A percentile compares a stretch with the other conserved stretches of the same genome.
Conservation (phyloP, 2,888 invertebrate species). For the Drosophila vallismaia region DNA sequence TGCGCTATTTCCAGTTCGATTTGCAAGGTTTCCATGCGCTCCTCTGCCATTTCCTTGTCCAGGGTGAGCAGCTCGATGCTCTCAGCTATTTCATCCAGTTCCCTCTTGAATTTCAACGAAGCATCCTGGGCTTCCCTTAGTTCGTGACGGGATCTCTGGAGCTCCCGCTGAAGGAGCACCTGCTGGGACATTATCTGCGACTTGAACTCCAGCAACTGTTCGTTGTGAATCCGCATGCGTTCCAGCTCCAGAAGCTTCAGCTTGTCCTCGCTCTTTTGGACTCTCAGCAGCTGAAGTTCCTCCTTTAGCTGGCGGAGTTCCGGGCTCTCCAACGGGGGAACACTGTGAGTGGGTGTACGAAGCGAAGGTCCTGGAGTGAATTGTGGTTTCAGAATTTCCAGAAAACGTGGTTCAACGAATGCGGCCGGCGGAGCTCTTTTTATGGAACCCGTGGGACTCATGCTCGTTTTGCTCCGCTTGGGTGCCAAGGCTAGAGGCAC, state of each 20-base stretch:
- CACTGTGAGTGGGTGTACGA: slow-evolving; percentile 85
- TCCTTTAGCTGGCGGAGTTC: slow-evolving; percentile 85
- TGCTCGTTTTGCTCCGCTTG: slow-evolving; percentile 80
- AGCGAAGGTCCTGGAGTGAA: slow-evolving; percentile 93
- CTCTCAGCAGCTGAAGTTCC: slow-evolving; percentile 94
- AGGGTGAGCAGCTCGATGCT: slow-evolving; percentile 98
- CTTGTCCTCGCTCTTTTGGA: slow-evolving; percentile 94
- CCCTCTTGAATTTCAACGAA: slow-evolving; percentile 93
- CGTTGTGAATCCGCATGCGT: slow-evolving; percentile 93
- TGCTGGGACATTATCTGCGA: slow-evolving; percentile 95
- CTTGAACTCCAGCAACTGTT: slow-evolving; percentile 97
- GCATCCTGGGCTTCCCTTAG: slow-evolving; percentile 94
- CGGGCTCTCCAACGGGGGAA: slow-evolving; percentile 49
- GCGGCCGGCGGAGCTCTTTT: slow-evolving; percentile 87
- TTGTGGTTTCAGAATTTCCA: slow-evolving; percentile 94
- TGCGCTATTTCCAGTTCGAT: slow-evolving; percentile 94
- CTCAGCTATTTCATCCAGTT: slow-evolving; percentile 95
- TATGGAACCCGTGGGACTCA: slow-evolving; percentile 84
- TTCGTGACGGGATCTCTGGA: slow-evolving; percentile 93
- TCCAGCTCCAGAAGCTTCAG: slow-evolving; percentile 95
- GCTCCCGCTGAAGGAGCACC: slow-evolving; percentile 92
- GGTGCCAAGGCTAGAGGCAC: slow-evolving; percentile 71
- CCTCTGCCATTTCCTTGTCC: slow-evolving; percentile 99
- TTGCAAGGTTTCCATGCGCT: slow-evolving; percentile 92
- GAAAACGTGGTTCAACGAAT: slow-evolving; percentile 95